These are phyloP conservation scores for Andrena trimmerana DNA, from an alignment of 2,888 invertebrate genomes.

Conservation along the genomic window DNA sequence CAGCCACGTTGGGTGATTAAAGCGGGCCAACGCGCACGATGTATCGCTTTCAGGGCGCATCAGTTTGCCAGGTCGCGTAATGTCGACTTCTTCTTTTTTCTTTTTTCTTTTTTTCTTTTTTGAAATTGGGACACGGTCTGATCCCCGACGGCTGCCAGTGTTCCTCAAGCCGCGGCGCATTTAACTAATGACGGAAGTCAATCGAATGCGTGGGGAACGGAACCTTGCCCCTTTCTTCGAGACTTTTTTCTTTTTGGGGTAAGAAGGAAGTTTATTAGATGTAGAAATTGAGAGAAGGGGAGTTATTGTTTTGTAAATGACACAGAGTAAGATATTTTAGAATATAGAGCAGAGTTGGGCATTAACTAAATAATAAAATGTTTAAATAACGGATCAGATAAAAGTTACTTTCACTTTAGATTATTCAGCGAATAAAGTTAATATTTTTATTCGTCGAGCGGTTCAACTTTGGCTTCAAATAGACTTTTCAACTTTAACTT, in stretches of 20 bases:
- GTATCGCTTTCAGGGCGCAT: constrained; percentile 30
- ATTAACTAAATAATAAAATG: too few relatives aligned
- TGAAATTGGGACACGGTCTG: constrained; percentile 29
- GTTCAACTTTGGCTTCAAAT: too few relatives aligned
- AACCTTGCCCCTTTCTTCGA: neutral
- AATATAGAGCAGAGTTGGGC: too few relatives aligned
- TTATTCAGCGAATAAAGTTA: too few relatives aligned
- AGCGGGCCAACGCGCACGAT: constrained; percentile 34
- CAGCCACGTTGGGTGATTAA: constrained; percentile 56
- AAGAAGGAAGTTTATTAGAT: neutral
- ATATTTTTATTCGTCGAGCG: too few relatives aligned
- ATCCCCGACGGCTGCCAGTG: neutral
- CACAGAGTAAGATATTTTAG: too few relatives aligned
- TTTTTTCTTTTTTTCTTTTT: constrained; percentile 1
- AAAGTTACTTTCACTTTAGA: too few relatives aligned
- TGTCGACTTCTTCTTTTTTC: constrained; percentile 1
- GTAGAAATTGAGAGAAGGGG: too few relatives aligned
- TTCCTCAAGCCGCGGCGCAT: neutral
- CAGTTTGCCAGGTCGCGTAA: constrained; percentile 1
- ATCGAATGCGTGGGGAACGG: constrained; percentile 17
- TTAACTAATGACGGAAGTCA: constrained; percentile 18
- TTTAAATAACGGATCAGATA: too few relatives aligned
- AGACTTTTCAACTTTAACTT: too few relatives aligned
- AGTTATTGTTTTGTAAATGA: too few relatives aligned
- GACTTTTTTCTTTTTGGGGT: neutral